Base-by-base conservation (phyloP, 2,797 vertebrate species). In the Lepilemur septentrionalis region DNA sequence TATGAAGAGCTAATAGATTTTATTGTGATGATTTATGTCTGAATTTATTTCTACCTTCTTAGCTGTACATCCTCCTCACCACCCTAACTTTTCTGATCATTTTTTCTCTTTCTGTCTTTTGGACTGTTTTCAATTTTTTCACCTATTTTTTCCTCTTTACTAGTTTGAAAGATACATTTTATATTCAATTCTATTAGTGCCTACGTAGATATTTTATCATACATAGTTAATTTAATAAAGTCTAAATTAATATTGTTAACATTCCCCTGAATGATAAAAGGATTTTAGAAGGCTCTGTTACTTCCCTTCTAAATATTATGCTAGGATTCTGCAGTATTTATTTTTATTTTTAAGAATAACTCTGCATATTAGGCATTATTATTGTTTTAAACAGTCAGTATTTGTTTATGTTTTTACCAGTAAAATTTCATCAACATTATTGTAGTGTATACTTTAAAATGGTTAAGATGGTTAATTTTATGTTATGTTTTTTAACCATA, bases 141-240 rank as follows among this genome's bases (percentile, higher is more conserved):
- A 22, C n/a, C 48, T 6, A 23, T 23, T 61, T 85, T 80, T 90
- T 11, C 6, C 15, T 15, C 8, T 83, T 90, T 57, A 32, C 17
- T 67, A 41, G 38, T n/a, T 79, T 95, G 80, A 95, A 83, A 93
- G 38, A 78, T 73, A 65, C 25, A 85, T 72, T 95, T 72, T 85
- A 46, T 84, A n/a, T 73, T 48, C 41, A 59, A 28, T 85, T 65
- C 7, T 48, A 35, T 79, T 59, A 85, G n/a, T 76, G 83, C 38
- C 67, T 72, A 89, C 46, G 35, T 76, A 91, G 35, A 65, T 52
- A 59, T 41, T 87, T 67, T 88, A 25, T 73, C 90, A 88, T 69
- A 55, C 5, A 25, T 78, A 73, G 81, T 93, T 86, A 92, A 70
- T 4, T 65, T 93, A 91, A 69, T 69, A 83, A 91, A 91, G 85